A percentile compares a stretch with the other conserved stretches of the same genome.
These are phyloP conservation scores for Gymnobelideus leadbeateri DNA, from an alignment of 2,113 vertebrate species.

Conservation along the genomic window DNA sequence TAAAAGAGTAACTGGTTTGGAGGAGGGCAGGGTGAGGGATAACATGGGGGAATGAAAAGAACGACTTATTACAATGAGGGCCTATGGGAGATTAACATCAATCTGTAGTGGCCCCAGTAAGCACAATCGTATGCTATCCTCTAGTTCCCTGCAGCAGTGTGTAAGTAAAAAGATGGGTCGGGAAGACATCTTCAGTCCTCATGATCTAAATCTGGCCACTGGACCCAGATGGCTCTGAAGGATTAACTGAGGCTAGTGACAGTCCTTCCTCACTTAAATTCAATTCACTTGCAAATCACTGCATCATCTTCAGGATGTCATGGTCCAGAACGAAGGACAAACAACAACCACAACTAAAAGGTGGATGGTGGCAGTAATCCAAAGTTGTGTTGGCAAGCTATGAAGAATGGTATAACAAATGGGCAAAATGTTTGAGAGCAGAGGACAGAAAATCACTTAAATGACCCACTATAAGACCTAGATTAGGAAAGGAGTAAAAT, in stretches of 20 bases:
- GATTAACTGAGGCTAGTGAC: too few species aligned
- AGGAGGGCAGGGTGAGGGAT: not conserved
- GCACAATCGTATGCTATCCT: not conserved
- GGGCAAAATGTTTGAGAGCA: not conserved
- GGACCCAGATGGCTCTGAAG: too few species aligned
- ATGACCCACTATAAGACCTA: not conserved
- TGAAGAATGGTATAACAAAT: not conserved
- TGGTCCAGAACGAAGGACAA: too few species aligned
- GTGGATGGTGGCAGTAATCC: not conserved
- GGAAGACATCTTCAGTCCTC: too few species aligned
- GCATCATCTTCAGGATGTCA: too few species aligned
- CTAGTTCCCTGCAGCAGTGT: not conserved
- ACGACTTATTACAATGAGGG: not conserved
- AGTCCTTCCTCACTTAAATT: too few species aligned
- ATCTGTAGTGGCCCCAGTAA: not conserved
- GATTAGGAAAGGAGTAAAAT: not conserved
- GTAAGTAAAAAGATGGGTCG: not conserved
- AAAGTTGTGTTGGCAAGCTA: not conserved
- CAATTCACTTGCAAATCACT: too few species aligned
- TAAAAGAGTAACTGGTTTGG: not conserved
- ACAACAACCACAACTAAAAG: not conserved
- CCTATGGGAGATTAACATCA: not conserved
- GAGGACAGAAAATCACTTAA: not conserved
- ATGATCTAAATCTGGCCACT: too few species aligned
- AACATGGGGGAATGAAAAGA: not conserved